Base-by-base conservation (phyloP, 1,140 invertebrate species). In the Macrostomum lignano region DNA sequence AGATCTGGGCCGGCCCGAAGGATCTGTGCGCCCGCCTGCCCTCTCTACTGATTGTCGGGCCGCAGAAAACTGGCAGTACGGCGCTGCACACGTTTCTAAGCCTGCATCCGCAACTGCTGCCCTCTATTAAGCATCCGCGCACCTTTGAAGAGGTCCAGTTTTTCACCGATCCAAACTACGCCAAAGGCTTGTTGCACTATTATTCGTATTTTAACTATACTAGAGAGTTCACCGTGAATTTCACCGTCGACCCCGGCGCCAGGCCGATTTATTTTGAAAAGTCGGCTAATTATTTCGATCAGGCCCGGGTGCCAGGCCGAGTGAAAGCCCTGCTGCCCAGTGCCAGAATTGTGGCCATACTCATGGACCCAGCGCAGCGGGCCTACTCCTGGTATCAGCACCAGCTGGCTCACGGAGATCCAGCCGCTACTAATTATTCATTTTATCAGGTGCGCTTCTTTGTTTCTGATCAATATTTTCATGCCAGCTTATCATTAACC, bases 381-480 rank as follows among this genome's bases (percentile, higher is more conserved):
- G 88, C 88, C 3, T 94, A 96, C 51, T 91, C 81, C 3, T 96
- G 88, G 88, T 96, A 93, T 60, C n/a, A n/a, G n/a, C n/a, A n/a
- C n/a, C n/a, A n/a, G n/a, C n/a, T n/a, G n/a, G n/a, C n/a, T n/a
- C n/a, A n/a, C n/a, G n/a, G n/a, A n/a, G n/a, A n/a, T n/a, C n/a
- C n/a, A n/a, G n/a, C n/a, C n/a, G n/a, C n/a, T n/a, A n/a, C n/a
- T n/a, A n/a, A n/a, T n/a, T n/a, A n/a, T n/a, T n/a, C n/a, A n/a
- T n/a, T n/a, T n/a, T n/a, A n/a, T n/a, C n/a, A n/a, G n/a, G n/a
- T n/a, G n/a, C n/a, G n/a, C n/a, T n/a, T n/a, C n/a, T n/a, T n/a
- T n/a, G n/a, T n/a, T n/a, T n/a, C n/a, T n/a, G n/a, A n/a, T n/a
- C n/a, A n/a, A n/a, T n/a, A n/a, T n/a, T n/a, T n/a, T n/a, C n/a